phyloP scores from a whole-genome alignment of 2,113 vertebrate species.

The Lepus timidus region DNA sequence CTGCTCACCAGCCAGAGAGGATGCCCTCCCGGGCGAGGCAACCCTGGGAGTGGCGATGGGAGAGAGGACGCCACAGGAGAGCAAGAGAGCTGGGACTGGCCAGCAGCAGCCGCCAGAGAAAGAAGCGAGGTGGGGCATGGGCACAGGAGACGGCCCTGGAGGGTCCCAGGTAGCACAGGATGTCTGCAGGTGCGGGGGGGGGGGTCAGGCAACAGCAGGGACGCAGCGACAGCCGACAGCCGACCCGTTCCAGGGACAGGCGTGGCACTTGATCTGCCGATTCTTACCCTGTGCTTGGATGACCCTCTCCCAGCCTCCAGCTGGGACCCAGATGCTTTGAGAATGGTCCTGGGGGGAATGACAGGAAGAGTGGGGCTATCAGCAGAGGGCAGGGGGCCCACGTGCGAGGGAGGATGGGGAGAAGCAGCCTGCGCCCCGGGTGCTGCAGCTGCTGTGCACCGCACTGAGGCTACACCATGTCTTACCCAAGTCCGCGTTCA shows the following conservation, averaged over 20 bases:
- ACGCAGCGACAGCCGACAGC: background rate
- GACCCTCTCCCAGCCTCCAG: background rate
- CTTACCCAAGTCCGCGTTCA: background rate
- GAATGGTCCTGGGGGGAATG: background rate
- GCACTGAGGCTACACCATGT: background rate
- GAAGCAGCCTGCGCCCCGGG: background rate
- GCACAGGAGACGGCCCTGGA: background rate
- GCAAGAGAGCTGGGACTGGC: background rate
- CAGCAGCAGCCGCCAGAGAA: background rate
- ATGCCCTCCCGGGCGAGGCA: fast-evolving
- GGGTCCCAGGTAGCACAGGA: background rate
- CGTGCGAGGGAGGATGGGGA: background rate
- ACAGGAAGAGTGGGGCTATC: background rate
- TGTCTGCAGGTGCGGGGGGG: fast-evolving
- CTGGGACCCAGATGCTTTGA: background rate
- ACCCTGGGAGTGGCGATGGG: no score
- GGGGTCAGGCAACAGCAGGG: background rate
- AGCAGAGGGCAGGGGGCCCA: no score
- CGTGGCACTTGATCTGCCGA: fast-evolving
- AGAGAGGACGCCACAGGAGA: background rate
- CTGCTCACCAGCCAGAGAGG: background rate
- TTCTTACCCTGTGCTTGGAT: background rate
- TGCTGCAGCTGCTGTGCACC: background rate
- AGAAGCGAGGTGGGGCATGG: no score
- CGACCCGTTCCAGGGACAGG: background rate